phyloP scores from a whole-genome alignment of 1,140 invertebrate species.

The Zaprionus taronus region DNA sequence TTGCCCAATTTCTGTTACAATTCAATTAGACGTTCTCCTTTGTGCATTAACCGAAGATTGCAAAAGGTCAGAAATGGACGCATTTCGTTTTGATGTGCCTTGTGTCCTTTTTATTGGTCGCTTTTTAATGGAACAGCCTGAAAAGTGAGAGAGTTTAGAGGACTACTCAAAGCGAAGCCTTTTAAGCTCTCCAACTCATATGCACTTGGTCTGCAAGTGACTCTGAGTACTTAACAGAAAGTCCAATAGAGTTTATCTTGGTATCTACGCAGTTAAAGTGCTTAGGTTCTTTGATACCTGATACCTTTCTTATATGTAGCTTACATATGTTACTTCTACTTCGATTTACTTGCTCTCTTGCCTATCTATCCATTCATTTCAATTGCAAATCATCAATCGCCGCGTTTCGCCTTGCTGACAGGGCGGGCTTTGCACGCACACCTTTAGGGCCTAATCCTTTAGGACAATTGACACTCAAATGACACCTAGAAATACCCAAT shows the following conservation, averaged over 20 bases:
- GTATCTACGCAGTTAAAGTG: neutral
- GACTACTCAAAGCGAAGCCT: neutral
- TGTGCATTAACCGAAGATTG: conserved; percentile 42
- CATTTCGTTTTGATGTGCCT: conserved; percentile 14
- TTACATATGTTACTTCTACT: neutral
- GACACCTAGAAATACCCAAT: conserved; percentile 46
- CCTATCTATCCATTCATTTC: neutral
- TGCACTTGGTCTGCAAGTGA: neutral
- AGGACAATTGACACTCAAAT: conserved; percentile 63
- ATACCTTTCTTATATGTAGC: neutral
- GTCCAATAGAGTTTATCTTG: neutral
- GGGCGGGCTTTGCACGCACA: conserved; percentile 13
- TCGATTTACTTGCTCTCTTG: neutral
- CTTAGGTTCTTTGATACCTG: neutral
- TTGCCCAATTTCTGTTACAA: conserved; percentile 56
- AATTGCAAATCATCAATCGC: conserved; percentile 7
- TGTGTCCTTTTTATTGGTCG: neutral
- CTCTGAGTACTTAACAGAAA: neutral
- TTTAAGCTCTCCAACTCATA: neutral
- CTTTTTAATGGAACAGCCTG: conserved; percentile 22
- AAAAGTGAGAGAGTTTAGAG: too few relatives aligned
- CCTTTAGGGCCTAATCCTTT: conserved; percentile 49
- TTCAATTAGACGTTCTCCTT: conserved; percentile 69
- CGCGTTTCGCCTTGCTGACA: conserved; percentile 35
- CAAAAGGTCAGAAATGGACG: conserved; percentile 55